These are phyloP conservation scores for Lochmaea capreae DNA, from an alignment of 2,888 invertebrate species.

Conservation along the genomic window DNA sequence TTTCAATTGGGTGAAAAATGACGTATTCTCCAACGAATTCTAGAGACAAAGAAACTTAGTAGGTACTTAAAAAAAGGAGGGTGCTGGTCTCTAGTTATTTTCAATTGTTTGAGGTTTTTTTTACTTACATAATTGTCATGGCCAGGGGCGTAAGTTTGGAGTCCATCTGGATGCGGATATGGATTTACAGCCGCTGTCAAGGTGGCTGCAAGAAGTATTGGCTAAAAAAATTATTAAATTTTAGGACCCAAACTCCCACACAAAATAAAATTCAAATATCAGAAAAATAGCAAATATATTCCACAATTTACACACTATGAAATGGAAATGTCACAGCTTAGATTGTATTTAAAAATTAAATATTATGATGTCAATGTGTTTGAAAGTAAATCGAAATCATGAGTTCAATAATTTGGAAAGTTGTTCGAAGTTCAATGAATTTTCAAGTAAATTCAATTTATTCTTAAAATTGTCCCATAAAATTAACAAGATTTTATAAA, in stretches of 20 bases:
- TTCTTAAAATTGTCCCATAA: too few species aligned
- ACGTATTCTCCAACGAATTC: too few species aligned
- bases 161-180: conserved; percentile 30
- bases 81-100: too few species aligned
- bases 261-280: too few species aligned
- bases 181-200: conserved; percentile 2
- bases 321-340: too few species aligned
- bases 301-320: too few species aligned
- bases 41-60: too few species aligned
- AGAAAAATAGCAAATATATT: too few species aligned
- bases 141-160: conserved; percentile 47
- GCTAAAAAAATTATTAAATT: background rate
- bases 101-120: background rate
- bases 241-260: background rate
- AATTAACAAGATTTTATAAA: too few species aligned
- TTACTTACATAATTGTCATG: conserved; percentile 49
- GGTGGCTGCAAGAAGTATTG: background rate
- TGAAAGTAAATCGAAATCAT: background rate
- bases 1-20: too few species aligned
- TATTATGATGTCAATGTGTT: background rate
- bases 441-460: background rate
- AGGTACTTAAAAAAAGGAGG: too few species aligned
- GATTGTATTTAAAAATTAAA: too few species aligned
- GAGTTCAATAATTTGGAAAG: background rate
- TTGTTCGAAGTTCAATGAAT: background rate